Evolutionary conservation across 2,113 vertebrate genomes (phyloP).

Genomic region (Sardina pilchardus): DNA sequence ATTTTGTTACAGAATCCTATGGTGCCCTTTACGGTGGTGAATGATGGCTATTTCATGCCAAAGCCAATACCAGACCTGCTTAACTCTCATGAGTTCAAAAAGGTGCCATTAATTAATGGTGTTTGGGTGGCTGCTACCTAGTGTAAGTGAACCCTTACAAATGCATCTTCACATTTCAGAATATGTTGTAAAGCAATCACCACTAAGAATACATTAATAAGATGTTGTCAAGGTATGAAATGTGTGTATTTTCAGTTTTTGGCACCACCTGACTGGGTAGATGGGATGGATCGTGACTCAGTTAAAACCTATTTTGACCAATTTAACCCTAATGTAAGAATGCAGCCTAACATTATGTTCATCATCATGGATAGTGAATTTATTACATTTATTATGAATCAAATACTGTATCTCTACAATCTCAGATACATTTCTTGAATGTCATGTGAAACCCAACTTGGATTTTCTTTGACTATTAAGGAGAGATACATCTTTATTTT

Average conservation of each 20-base stretch:
- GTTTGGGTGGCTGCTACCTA: too few species aligned
- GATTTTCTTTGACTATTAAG: background rate
- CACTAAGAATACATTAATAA: too few species aligned
- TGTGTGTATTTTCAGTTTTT: slow-evolving; percentile 50
- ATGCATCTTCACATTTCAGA: too few species aligned
- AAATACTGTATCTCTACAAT: too few species aligned
- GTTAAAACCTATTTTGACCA: background rate
- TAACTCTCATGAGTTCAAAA: too few species aligned
- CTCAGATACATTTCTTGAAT: background rate
- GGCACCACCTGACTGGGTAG: slow-evolving; percentile 63
- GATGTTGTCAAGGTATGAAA: background rate
- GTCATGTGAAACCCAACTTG: background rate
- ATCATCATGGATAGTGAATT: background rate
- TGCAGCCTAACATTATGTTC: background rate
- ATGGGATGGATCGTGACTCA: slow-evolving; percentile 64
- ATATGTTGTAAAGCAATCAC: too few species aligned
- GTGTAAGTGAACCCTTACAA: too few species aligned
- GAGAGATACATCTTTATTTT: slow-evolving; percentile 36
- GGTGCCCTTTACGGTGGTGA: too few species aligned
- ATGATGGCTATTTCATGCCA: too few species aligned
- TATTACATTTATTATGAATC: background rate
- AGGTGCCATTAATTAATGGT: too few species aligned
- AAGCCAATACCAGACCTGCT: too few species aligned
- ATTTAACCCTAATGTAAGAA: background rate
- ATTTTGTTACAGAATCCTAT: too few species aligned